phyloP scores from a whole-genome alignment of 2,888 invertebrate genomes.

The Colletes collaris region DNA sequence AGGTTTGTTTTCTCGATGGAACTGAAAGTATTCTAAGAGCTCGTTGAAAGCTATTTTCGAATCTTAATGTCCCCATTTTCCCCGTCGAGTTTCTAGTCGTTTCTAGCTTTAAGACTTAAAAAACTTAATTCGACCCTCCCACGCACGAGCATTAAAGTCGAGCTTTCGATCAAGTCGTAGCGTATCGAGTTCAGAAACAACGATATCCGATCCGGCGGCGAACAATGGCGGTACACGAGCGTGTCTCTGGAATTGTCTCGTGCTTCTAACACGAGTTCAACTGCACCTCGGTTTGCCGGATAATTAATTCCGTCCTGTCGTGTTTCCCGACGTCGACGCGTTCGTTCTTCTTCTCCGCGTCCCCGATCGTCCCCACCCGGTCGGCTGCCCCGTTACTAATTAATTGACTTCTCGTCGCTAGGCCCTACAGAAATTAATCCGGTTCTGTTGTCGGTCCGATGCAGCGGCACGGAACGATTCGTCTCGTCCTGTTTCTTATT shows the following conservation, averaged over 20 bases:
- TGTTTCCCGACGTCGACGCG: conserved; percentile 40
- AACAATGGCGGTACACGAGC: conserved; percentile 40
- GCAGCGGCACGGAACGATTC: not conserved
- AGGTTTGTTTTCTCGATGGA: no score
- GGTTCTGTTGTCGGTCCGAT: not conserved
- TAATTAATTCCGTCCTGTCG: conserved; percentile 55
- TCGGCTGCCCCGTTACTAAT: conserved; percentile 35
- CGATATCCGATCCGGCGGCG: conserved; percentile 31
- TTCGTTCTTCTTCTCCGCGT: conserved; percentile 31
- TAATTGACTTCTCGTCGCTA: conserved; percentile 48
- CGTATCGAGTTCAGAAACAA: conserved; percentile 20
- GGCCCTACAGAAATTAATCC: conserved; percentile 35
- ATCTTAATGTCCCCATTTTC: no score
- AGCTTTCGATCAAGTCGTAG: conserved; percentile 7
- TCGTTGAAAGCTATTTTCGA: no score
- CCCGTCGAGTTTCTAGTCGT: no score
- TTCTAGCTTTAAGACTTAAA: no score
- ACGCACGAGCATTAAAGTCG: no score
- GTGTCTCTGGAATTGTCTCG: conserved; percentile 40
- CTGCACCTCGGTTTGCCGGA: conserved; percentile 30
- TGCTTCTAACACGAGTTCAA: conserved; percentile 43
- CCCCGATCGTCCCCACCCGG: conserved; percentile 10
- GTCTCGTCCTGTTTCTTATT: no score
- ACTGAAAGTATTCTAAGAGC: no score
- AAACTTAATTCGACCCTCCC: no score